A percentile compares a stretch with the other conserved stretches of the same genome.
phyloP scores from a whole-genome alignment of 2,888 invertebrate species.

The Panopea generosa region DNA sequence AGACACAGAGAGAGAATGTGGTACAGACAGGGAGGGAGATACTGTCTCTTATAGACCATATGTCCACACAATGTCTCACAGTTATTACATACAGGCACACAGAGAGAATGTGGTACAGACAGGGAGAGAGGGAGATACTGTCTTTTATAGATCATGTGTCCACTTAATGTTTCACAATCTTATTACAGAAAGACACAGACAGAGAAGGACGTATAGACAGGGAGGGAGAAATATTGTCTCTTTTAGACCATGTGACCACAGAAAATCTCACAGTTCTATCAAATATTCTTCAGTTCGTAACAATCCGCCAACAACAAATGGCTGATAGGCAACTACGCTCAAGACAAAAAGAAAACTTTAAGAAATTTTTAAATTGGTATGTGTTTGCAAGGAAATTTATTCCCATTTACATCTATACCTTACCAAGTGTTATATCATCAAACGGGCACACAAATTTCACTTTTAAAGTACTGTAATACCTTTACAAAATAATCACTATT shows the following conservation, averaged over 20 bases:
- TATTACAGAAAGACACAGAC: background rate
- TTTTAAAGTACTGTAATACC: too few species aligned
- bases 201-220: background rate
- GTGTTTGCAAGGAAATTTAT: too few species aligned
- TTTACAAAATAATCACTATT: too few species aligned
- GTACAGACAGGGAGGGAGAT: too few species aligned
- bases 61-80: too few species aligned
- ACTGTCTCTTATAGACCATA: too few species aligned
- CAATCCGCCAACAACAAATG: slow-evolving; percentile 68
- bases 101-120: too few species aligned
- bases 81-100: too few species aligned
- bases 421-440: too few species aligned
- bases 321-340: slow-evolving; percentile 75
- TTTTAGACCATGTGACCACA: slow-evolving; percentile 26
- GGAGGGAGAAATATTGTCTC: slow-evolving; percentile 37
- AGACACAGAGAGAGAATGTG: too few species aligned
- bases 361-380: slow-evolving; percentile 47
- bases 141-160: background rate
- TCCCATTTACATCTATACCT: too few species aligned
- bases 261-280: slow-evolving; percentile 35
- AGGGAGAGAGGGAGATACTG: background rate
- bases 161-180: background rate
- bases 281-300: slow-evolving; percentile 56
- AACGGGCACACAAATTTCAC: too few species aligned
- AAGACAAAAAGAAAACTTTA: slow-evolving; percentile 77